Evolutionary conservation across 2,888 invertebrate species (phyloP).

Genomic region (Epirrhoe alternata): DNA sequence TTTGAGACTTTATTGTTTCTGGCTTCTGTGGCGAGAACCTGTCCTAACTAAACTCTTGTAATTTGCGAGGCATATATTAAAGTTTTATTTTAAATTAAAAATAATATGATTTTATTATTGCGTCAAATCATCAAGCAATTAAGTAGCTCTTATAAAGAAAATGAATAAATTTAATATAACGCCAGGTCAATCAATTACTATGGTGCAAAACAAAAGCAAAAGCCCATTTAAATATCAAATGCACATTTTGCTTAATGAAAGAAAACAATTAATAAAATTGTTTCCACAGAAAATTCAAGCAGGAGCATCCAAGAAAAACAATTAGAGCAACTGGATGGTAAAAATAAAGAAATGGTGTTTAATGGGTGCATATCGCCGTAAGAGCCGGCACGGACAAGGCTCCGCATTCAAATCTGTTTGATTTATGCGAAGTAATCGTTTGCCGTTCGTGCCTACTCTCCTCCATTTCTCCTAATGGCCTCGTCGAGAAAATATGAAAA

Average conservation of each 20-base stretch:
- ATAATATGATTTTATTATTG: too few species aligned
- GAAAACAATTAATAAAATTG: slow-evolving; percentile 14
- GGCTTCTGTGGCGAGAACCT: slow-evolving; percentile 9
- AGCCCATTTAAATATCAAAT: neutral
- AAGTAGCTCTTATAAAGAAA: too few species aligned
- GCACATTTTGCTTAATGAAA: slow-evolving; percentile 9
- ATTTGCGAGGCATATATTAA: neutral
- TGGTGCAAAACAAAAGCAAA: neutral
- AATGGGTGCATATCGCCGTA: slow-evolving; percentile 56
- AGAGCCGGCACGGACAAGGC: slow-evolving; percentile 54
- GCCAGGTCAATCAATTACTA: neutral
- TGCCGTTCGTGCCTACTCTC: slow-evolving; percentile 51
- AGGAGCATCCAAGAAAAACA: slow-evolving; percentile 30
- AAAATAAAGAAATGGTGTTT: slow-evolving; percentile 34
- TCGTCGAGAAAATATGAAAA: slow-evolving; percentile 41
- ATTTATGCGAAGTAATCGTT: slow-evolving; percentile 71
- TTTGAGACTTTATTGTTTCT: slow-evolving; percentile 39
- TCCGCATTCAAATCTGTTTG: slow-evolving; percentile 70
- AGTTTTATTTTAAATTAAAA: neutral
- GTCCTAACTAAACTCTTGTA: neutral
- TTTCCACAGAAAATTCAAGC: slow-evolving; percentile 13
- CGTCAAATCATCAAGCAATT: too few species aligned
- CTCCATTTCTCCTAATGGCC: slow-evolving; percentile 43
- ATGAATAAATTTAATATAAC: too few species aligned
- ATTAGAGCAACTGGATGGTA: slow-evolving; percentile 21